A percentile compares a stretch with the other conserved stretches of the same genome.
phyloP scores from a whole-genome alignment of 2,888 invertebrate species.

The Eumacrocentrus americanus region DNA sequence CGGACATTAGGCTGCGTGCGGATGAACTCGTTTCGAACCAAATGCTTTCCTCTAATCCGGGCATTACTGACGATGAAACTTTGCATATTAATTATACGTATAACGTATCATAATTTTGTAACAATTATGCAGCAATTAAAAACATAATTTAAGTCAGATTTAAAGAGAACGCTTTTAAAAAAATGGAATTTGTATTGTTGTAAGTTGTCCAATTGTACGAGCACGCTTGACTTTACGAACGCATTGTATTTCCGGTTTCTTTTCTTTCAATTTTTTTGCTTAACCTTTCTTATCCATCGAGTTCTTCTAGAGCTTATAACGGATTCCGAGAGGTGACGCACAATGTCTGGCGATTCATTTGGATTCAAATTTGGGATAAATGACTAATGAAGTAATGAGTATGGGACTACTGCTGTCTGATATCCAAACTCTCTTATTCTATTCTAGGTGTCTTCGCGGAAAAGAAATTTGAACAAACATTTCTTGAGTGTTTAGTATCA shows the following conservation, averaged over 20 bases:
- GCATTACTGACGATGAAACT: conserved; percentile 48
- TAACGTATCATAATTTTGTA: conserved; percentile 41
- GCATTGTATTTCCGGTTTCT: conserved; percentile 19
- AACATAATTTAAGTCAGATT: conserved; percentile 8
- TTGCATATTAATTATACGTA: conserved; percentile 39
- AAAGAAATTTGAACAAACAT: too few species aligned
- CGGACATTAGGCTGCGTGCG: conserved; percentile 66
- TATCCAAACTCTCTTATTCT: too few species aligned
- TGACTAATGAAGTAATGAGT: too few species aligned
- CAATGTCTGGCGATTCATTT: not conserved
- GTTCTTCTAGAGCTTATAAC: not conserved
- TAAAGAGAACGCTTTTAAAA: conserved; percentile 15
- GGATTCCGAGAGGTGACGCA: conserved; percentile 19
- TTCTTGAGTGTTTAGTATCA: too few species aligned
- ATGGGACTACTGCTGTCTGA: too few species aligned
- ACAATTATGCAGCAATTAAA: conserved; percentile 16
- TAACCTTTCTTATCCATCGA: too few species aligned
- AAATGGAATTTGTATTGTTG: conserved; percentile 38
- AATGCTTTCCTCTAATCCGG: conserved; percentile 58
- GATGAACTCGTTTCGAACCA: conserved; percentile 54
- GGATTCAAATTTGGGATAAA: not conserved
- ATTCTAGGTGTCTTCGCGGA: too few species aligned
- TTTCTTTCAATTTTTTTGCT: not conserved
- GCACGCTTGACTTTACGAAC: conserved; percentile 1
- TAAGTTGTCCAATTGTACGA: conserved; percentile 34